Evolutionary conservation across 2,113 vertebrate genomes (phyloP), one percentile per base, ranked within the genome.

Genomic region (Nematolebias whitei): DNA sequence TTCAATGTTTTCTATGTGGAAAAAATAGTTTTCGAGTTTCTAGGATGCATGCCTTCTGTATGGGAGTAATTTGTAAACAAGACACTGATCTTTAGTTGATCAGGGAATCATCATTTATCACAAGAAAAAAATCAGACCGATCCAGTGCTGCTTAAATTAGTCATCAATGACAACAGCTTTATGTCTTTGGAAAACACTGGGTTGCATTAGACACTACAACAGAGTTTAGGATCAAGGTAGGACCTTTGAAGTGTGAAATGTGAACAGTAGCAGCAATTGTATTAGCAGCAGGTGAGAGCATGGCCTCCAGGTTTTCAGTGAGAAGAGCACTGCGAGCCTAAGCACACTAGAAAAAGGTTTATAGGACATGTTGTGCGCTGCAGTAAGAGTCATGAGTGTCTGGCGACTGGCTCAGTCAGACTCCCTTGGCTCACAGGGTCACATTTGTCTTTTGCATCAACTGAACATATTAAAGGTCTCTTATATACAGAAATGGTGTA

Each of bases 231-330:
- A 32, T 64, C 23, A 59, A 58, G 63, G 19, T 71, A 39, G n/a
- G 45, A 4, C 26, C 55, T 71, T 69, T 60, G 51, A 62, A 64
- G 26, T 57, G 39, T 9, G 41, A 39, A 64, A 64, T 20, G 16
- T 22, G 56, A 56, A 47, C 38, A 64, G 53, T 14, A 45, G 57
- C 44, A 40, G 53, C 19, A 55, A 48, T 48, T 47, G 52, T 48
- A 56, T 29, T 38, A 53, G 59, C 55, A 41, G 71, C 29, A 45
- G 44, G 39, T 62, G 75, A 68, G 67, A 67, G 56, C 29, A 23
- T n/a, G 35, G 55, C 39, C 50, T 50, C 63, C 43, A 64, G 67
- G 20, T 45, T 53, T 53, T 48, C 48, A 23, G 18, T 10, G 65
- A 70, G 49, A 40, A 24, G 16, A 64, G 35, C 64, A 19, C 71